Percentiles rank a stretch among this genome's conserved stretches.
phyloP scores from a whole-genome alignment of 2,888 invertebrate genomes.

The Phyllotreta cruciferae region DNA sequence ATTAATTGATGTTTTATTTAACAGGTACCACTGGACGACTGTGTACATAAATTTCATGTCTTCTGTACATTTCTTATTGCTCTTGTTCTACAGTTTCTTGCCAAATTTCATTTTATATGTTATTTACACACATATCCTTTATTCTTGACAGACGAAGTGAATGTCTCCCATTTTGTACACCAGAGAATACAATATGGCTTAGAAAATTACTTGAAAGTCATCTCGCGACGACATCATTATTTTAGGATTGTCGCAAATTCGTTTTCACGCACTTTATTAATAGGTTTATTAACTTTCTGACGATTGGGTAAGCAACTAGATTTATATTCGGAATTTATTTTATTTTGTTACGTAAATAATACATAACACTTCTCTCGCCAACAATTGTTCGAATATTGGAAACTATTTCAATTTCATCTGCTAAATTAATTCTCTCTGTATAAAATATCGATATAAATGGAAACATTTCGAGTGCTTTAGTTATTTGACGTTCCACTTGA shows the following conservation, averaged over 20 bases:
- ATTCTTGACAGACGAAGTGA: conserved; percentile 21
- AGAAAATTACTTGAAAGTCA: conserved; percentile 19
- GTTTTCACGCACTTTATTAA: background rate
- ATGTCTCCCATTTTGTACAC: conserved; percentile 24
- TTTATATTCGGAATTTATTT: too few species aligned
- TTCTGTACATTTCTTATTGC: conserved; percentile 8
- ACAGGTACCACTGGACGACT: background rate
- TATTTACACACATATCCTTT: conserved; percentile 25
- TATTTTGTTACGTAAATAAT: too few species aligned
- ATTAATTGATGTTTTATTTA: too few species aligned
- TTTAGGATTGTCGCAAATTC: conserved; percentile 14
- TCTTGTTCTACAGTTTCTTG: conserved; percentile 13
- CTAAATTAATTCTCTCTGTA: background rate
- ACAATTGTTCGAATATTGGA: too few species aligned
- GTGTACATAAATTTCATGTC: conserved; percentile 1
- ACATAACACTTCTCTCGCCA: too few species aligned
- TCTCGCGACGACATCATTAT: conserved; percentile 19
- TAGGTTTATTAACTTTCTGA: too few species aligned
- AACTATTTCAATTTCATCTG: background rate
- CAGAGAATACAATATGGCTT: conserved; percentile 21
- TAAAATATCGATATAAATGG: conserved; percentile 17
- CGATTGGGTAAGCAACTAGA: too few species aligned
- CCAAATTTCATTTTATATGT: conserved; percentile 19
- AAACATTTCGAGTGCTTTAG: conserved; percentile 20
- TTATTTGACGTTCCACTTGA: conserved; percentile 20